phyloP scores from a whole-genome alignment of 2,797 vertebrate species.

The Columba guinea region DNA sequence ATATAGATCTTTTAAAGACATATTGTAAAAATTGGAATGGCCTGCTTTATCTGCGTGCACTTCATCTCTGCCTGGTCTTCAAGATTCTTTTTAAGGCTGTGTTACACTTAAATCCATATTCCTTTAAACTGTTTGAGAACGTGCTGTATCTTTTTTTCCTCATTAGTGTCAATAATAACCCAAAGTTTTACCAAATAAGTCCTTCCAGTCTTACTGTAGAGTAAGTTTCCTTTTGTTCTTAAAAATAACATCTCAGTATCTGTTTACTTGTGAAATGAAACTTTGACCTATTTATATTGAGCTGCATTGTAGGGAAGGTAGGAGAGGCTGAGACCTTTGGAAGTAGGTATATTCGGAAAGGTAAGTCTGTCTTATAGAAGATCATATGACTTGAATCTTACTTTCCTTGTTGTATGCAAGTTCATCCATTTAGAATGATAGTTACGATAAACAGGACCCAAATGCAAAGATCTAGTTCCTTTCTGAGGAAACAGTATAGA shows the following conservation, averaged over 20 bases:
- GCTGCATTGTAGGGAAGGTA: not conserved
- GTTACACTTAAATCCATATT: not conserved
- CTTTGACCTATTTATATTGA: not conserved
- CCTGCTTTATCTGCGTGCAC: not conserved
- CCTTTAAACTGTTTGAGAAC: constrained; percentile 31
- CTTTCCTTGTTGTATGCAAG: not conserved
- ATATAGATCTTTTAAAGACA: constrained; percentile 31
- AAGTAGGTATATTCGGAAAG: not conserved
- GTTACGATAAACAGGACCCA: not conserved
- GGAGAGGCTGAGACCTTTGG: not conserved
- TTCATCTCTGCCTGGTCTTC: not conserved
- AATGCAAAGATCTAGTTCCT: not conserved
- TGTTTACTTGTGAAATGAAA: not conserved
- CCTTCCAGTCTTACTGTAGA: not conserved
- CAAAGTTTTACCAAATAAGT: not conserved
- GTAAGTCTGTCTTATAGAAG: not conserved
- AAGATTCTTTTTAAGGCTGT: not conserved
- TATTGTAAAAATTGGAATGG: not conserved
- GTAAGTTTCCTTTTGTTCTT: not conserved
- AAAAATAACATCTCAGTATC: not conserved
- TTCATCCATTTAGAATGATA: not conserved
- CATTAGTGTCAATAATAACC: not conserved
- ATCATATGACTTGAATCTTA: not conserved
- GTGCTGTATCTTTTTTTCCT: constrained; percentile 8
- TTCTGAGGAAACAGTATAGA: not conserved